Base-by-base conservation (phyloP, 2,113 vertebrate genomes). In the Herpailurus yagouaroundi region DNA sequence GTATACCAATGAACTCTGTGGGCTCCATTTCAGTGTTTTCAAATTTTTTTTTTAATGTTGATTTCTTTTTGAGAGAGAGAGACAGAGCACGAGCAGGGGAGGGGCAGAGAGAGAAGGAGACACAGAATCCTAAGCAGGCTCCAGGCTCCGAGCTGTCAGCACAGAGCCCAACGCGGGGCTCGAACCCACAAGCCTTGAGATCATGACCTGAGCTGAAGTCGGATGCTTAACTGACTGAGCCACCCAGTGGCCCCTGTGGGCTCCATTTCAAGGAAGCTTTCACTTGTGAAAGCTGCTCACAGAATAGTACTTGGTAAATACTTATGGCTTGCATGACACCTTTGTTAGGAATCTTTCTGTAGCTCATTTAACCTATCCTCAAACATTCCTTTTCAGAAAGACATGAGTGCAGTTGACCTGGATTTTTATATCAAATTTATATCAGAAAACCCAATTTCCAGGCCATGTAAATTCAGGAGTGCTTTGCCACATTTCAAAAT, bases 1-100 rank as follows among this genome's bases (percentile, higher is more conserved):
- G 73, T 25, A 29, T 21, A 81, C 57, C 84, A 48, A 97, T 95
- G 94, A 96, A 97, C 80, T 96, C 77, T 96, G 52, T 96, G 96
- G 96, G 92, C 95, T 94, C 73, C 94, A 76, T 93, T 96, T 97
- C 85, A 19, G 77, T 9, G 45, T 45, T 45, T 45, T 45, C 1
- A 45, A 45, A 0, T 45, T 45, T 45, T 45, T 45, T 45, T 45
- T 45, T 45, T 45, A 45, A 45, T 45, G 45, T 45, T 45, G 1
- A 9, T 9, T 45, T 45, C 9, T 45, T 45, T 45, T 45, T 45
- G 45, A 45, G 45, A 45, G 45, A 45, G 8, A 45, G 45, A 45
- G 45, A 45, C 7, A 45, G 45, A 45, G 45, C 45, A 45, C 45
- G 1, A 1, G 45, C 45, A 45, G 45, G 7, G 45, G 45, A 45